Conservation (phyloP, 2,888 invertebrate species). For the Cheilosia vernalis region DNA sequence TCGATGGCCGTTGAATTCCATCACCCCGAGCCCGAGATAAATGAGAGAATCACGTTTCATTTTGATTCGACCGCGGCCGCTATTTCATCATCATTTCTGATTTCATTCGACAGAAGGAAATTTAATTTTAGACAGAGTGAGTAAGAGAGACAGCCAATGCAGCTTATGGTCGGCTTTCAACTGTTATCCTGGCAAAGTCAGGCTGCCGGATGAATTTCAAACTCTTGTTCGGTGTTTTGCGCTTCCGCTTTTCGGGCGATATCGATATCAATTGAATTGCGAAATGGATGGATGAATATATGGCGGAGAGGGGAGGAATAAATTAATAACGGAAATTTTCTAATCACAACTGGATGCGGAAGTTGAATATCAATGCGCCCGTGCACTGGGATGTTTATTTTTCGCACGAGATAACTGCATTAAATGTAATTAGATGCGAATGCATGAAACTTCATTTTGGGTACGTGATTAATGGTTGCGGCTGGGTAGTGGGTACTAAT, state of each 20-base stretch:
- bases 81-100: conserved; percentile 2
- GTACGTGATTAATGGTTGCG: background rate
- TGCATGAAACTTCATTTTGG: conserved; percentile 2
- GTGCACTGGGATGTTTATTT: background rate
- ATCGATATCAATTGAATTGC: background rate
- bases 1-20: background rate
- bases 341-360: conserved; percentile 6
- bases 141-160: background rate
- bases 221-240: background rate
- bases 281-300: background rate
- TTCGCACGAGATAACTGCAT: background rate
- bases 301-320: background rate
- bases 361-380: background rate
- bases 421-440: conserved; percentile 5
- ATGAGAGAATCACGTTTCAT: conserved; percentile 1
- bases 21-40: background rate
- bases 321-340: conserved; percentile 21
- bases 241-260: background rate
- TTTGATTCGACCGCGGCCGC: background rate
- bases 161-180: conserved; percentile 3
- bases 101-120: conserved; percentile 5
- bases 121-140: background rate
- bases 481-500: background rate
- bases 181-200: conserved; percentile 6
- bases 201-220: conserved; percentile 3